Evolutionary conservation across 2,888 invertebrate genomes (phyloP).

Genomic region (Zaprionus lineosus): DNA sequence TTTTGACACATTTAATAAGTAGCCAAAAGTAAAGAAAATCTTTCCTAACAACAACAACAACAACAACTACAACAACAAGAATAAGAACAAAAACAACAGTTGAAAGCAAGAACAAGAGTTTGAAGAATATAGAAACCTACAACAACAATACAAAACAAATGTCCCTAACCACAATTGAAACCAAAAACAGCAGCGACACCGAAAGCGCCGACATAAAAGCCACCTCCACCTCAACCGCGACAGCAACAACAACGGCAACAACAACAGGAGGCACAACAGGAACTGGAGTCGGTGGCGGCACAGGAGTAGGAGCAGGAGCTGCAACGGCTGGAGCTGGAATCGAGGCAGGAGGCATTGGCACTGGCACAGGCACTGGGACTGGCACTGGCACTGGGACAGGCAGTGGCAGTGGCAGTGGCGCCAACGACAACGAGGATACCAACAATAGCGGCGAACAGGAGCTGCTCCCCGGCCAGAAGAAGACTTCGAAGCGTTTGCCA

Average conservation of each 20-base stretch:
- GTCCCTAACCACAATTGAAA: slow-evolving; percentile 57
- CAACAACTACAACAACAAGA: slow-evolving; percentile 29
- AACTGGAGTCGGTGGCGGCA: slow-evolving; percentile 84
- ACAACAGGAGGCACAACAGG: slow-evolving; percentile 82
- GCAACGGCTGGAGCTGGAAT: too few relatives aligned
- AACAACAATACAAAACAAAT: slow-evolving; percentile 55
- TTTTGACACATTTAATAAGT: slow-evolving; percentile 70
- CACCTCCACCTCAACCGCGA: slow-evolving; percentile 78
- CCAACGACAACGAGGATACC: slow-evolving; percentile 31
- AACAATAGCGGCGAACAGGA: slow-evolving; percentile 38
- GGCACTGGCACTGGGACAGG: too few relatives aligned
- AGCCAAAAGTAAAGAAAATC: slow-evolving; percentile 35
- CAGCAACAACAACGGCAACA: slow-evolving; percentile 70
- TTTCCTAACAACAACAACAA: slow-evolving; percentile 38
- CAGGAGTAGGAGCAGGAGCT: slow-evolving; percentile 17
- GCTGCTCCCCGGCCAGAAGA: slow-evolving; percentile 57
- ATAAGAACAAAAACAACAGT: slow-evolving; percentile 29
- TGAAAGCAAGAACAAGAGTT: slow-evolving; percentile 32
- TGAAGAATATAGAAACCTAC: slow-evolving; percentile 53
- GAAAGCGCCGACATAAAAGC: slow-evolving; percentile 86
- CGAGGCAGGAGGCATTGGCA: too few relatives aligned
- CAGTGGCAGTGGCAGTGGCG: too few relatives aligned
- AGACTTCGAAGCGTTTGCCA: slow-evolving; percentile 78
- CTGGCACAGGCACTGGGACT: too few relatives aligned
- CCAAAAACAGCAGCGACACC: slow-evolving; percentile 86